Evolutionary conservation across 2,797 vertebrate species (phyloP), one percentile per base, ranked within the genome.

Genomic region (Alauda arvensis): DNA sequence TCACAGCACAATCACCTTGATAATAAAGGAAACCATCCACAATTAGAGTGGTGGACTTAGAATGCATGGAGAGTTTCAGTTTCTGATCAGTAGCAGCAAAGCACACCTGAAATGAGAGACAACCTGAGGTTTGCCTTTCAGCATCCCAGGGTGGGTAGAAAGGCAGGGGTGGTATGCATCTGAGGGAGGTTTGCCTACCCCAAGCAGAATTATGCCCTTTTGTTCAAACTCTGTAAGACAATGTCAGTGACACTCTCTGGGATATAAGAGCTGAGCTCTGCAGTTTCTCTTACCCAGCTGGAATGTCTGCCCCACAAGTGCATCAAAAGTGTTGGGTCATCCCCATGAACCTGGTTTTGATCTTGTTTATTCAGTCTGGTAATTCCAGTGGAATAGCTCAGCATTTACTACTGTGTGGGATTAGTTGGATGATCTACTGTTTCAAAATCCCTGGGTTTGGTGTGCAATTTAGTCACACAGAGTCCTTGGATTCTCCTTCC

Each of bases 181-280:
- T 2, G 3, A 37, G 13, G 18, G n/a, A 34, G 37, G 20, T 29
- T 80, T 18, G 0, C 25, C 19, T 28, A 7, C 5, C 2, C 6
- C 8, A 21, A 55, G 25, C 6, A 12, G 43, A 49, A 25, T 14
- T 6, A 1, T 8, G 4, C 12, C 20, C 13, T 56, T 51, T 37
- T 39, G 34, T 33, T 78, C 18, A 37, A 78, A 61, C 28, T 40
- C 18, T 52, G 20, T 26, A 18, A 34, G 51, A 33, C 21, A 23
- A 3, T 1, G 28, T 45, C 52, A 29, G 56, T 60, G 70, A 49
- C 46, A 25, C 15, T 1, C 0, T 14, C 42, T 4, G 2, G 29
- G 14, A 45, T 18, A 0, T 2, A 9, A n/a, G 31, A 89, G 18
- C 29, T 68, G 60, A 85, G 20, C 45, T 68, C 17, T 4, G 1